Percentiles rank a stretch among this genome's conserved stretches.
Evolutionary conservation across 2,888 invertebrate genomes (phyloP).

Genomic region (Cantharis nigra): DNA sequence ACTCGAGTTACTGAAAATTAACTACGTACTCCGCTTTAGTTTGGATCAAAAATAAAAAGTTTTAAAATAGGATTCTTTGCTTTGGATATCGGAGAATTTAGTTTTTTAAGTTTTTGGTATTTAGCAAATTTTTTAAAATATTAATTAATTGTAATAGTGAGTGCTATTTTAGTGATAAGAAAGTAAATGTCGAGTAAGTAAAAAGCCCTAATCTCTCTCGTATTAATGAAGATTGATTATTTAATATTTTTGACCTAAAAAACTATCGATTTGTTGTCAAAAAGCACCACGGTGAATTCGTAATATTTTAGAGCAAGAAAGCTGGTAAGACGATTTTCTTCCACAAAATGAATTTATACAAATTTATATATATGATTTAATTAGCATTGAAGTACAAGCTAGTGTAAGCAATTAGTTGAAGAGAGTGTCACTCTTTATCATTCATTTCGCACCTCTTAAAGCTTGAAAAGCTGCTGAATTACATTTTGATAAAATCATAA

Average conservation of each 20-base stretch:
- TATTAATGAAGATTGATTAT: slow-evolving; percentile 20
- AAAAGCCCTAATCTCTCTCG: slow-evolving; percentile 17
- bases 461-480: slow-evolving; percentile 10
- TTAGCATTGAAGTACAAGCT: not conserved
- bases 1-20: not conserved
- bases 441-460: slow-evolving; percentile 7
- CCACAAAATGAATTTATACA: not conserved
- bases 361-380: not conserved
- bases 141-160: not conserved
- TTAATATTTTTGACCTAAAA: slow-evolving; percentile 23
- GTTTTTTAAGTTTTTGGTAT: not conserved
- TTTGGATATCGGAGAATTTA: not conserved
- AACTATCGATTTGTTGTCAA: slow-evolving; percentile 8
- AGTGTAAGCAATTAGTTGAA: not conserved
- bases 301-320: slow-evolving; percentile 7
- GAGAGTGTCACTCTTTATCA: slow-evolving; percentile 11
- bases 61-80: not conserved
- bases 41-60: not conserved
- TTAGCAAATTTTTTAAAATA: not conserved
- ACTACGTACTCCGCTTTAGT: not conserved
- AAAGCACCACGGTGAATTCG: not conserved
- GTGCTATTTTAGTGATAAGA: slow-evolving; percentile 1
- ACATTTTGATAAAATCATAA: slow-evolving; percentile 29
- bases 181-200: slow-evolving; percentile 5
- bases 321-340: not conserved